Conservation (phyloP, 2,113 vertebrate species). For the Panthera tigris region DNA sequence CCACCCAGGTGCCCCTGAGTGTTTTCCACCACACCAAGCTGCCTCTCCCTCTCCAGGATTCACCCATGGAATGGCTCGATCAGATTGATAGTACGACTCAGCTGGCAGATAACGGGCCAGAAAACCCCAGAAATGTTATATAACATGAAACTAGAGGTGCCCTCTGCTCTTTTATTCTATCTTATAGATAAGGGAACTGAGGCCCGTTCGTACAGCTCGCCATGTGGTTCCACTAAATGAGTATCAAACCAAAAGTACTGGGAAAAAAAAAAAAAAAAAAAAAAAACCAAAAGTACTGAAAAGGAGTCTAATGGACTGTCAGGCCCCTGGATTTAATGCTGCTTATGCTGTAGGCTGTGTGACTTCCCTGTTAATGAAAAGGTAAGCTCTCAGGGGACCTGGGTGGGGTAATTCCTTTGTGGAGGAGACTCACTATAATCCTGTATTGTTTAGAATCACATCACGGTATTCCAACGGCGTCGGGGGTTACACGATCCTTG, state of each 20-base stretch:
- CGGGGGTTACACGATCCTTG: background rate
- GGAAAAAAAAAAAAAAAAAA: background rate
- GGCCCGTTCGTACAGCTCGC: background rate
- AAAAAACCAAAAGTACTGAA: background rate
- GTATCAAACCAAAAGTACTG: background rate
- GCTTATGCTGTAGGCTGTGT: accelerated
- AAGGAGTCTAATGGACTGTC: background rate
- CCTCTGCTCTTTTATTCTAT: background rate
- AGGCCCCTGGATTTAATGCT: accelerated
- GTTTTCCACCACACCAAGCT: background rate
- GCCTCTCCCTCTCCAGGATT: background rate
- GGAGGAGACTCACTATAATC: background rate
- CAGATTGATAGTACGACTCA: background rate
- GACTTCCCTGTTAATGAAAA: background rate
- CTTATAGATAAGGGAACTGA: background rate
- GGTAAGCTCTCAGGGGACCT: background rate
- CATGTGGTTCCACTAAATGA: background rate
- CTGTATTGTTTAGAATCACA: background rate
- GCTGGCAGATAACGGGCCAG: background rate
- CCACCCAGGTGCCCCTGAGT: background rate
- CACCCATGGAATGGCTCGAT: background rate
- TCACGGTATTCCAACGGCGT: background rate
- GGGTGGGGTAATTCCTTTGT: background rate
- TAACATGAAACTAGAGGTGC: background rate
- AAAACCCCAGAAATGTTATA: background rate